Percentiles rank a stretch among this genome's conserved stretches.
phyloP scores from a whole-genome alignment of 2,888 invertebrate species.

The Trisateles emortualis region DNA sequence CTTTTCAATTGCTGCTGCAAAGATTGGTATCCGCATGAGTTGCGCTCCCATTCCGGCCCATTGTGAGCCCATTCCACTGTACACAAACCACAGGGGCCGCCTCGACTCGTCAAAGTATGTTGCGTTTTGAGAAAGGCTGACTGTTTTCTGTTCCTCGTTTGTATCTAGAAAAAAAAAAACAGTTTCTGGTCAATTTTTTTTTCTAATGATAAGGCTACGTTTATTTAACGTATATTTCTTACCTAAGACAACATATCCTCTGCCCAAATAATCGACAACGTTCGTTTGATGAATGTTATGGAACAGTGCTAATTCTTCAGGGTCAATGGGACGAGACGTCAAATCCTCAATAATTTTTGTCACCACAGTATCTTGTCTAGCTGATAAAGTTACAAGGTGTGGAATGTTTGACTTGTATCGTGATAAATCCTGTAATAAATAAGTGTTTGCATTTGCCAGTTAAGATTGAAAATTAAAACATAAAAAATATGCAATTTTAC shows the following conservation, averaged over 20 bases:
- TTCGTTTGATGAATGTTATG: slow-evolving; percentile 66
- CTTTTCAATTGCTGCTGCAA: slow-evolving; percentile 84
- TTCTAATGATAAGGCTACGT: too few relatives aligned
- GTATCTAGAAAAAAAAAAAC: slow-evolving; percentile 55
- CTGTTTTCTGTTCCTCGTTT: slow-evolving; percentile 55
- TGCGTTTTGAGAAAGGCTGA: slow-evolving; percentile 54
- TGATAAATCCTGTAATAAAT: slow-evolving; percentile 54
- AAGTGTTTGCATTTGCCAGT: too few relatives aligned
- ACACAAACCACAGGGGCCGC: slow-evolving; percentile 90
- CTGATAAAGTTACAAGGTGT: slow-evolving; percentile 65
- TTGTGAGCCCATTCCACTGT: slow-evolving; percentile 91
- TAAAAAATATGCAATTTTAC: too few relatives aligned
- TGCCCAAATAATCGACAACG: slow-evolving; percentile 69
- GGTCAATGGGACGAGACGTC: slow-evolving; percentile 66
- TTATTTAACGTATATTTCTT: slow-evolving; percentile 21
- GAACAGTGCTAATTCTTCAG: slow-evolving; percentile 70
- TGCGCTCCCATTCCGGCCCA: slow-evolving; percentile 89
- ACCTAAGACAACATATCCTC: slow-evolving; percentile 71
- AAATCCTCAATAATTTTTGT: slow-evolving; percentile 58
- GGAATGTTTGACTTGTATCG: slow-evolving; percentile 66
- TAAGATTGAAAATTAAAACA: neutral
- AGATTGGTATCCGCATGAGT: slow-evolving; percentile 88
- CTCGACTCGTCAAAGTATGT: slow-evolving; percentile 63
- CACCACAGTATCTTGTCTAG: slow-evolving; percentile 62
- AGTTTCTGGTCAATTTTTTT: neutral